These are phyloP conservation scores for Sander vitreus DNA, from an alignment of 2,113 vertebrate genomes.

Conservation along the genomic window DNA sequence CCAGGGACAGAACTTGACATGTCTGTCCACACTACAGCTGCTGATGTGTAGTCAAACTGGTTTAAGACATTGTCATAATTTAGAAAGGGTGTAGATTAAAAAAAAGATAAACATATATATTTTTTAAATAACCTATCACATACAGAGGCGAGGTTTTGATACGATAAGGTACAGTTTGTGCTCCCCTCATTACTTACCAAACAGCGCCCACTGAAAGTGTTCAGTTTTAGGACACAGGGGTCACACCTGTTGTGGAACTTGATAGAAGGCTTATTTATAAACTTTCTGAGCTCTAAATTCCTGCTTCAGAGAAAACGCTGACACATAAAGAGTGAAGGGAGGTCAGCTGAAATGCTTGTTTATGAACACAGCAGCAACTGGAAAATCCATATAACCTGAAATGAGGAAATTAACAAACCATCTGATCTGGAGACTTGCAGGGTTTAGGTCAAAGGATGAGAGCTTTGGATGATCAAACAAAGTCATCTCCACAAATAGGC, in stretches of 20 bases:
- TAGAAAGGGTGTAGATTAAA: conserved; percentile 17
- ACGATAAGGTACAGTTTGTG: conserved; percentile 50
- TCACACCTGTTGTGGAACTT: conserved; percentile 99
- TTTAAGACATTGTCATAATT: conserved; percentile 63
- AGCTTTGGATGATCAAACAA: conserved; percentile 25
- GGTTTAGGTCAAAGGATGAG: conserved; percentile 33
- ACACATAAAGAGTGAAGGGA: conserved; percentile 88
- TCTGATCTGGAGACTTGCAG: conserved; percentile 80
- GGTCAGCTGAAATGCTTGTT: conserved; percentile 95
- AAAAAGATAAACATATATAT: conserved; percentile 22
- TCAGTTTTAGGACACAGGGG: conserved; percentile 99
- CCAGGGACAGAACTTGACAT: conserved; percentile 69
- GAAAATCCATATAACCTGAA: conserved; percentile 94
- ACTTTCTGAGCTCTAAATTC: conserved; percentile 98
- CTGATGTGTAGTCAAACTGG: conserved; percentile 56
- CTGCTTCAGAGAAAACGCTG: conserved; percentile 95
- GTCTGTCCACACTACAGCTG: conserved; percentile 74
- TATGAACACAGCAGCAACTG: conserved; percentile 95
- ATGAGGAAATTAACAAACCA: conserved; percentile 93
- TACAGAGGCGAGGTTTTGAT: conserved; percentile 45
- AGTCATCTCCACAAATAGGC: background rate
- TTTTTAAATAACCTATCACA: conserved; percentile 49
- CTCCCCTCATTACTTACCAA: conserved; percentile 40
- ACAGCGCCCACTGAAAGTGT: conserved; percentile 93
- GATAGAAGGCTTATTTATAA: conserved; percentile 99